Evolutionary conservation across 2,113 vertebrate genomes (phyloP), one percentile per base, ranked within the genome.

Genomic region (Pithys albifrons): DNA sequence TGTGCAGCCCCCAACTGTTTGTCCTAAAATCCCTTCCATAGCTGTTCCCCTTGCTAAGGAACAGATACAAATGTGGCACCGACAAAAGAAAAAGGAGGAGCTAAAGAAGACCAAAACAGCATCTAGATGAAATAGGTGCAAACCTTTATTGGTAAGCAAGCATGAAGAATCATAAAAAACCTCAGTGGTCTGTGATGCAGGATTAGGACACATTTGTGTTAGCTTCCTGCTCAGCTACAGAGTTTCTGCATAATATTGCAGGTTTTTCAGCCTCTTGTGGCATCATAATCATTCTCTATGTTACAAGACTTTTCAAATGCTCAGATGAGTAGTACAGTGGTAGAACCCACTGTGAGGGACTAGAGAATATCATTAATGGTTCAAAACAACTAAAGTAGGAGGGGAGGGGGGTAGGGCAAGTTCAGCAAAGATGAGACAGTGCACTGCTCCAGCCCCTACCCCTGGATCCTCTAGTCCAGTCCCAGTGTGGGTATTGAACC

Each of bases 141-240:
- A 89, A 76, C 7, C 3, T 80, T 76, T 52, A 28, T 12, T 52
- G 27, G 8, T 18, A 4, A 76, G 3, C 20, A 83, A 94, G 35
- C 10, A 33, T 33, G 9, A 8, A 2, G 8, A 67, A 65, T 19
- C 9, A 28, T 11, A 67, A 46, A 73, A 71, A 20, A 15, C 4
- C 0, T 0, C 0, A 5, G 8, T 35, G 9, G 8, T 28, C 39
- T 55, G 14, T 59, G 39, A 35, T 65, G 22, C 8, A 91, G 54
- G 18, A 57, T 61, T 77, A 61, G 8, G 35, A 52, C 4, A 41
- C 6, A 9, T 16, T 14, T 0, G 0, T 31, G 19, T 20, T 37
- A 83, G 10, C 25, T 55, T 75, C 17, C 39, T 59, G 17, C 33
- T 75, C 52, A 71, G 31, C 16, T 71, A 13, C 22, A 54, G 51